A percentile compares a stretch with the other conserved stretches of the same genome.
These are phyloP conservation scores for Dendroctonus valens DNA, from an alignment of 1,140 invertebrate species.

Conservation along the genomic window DNA sequence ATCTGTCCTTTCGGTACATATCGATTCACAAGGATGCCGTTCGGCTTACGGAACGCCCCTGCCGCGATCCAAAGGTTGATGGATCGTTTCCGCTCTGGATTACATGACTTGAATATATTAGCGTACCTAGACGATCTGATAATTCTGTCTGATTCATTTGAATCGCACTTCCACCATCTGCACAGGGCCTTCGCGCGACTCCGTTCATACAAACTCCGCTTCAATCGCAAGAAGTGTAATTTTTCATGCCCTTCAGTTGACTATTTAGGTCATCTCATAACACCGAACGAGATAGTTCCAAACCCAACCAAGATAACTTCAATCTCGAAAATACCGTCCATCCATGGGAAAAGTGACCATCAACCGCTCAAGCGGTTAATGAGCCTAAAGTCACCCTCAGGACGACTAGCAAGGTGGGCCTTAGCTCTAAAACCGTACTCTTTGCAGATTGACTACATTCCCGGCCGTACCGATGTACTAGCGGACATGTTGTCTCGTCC, in stretches of 20 bases:
- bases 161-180: neutral
- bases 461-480: constrained; percentile 26
- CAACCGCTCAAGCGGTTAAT: constrained; percentile 54
- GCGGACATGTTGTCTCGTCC: constrained; percentile 31
- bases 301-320: constrained; percentile 26
- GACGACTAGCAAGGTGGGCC: constrained; percentile 52
- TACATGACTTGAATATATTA: neutral
- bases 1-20: constrained; percentile 43
- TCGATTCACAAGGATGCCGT: constrained; percentile 39
- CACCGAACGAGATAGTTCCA: constrained; percentile 24
- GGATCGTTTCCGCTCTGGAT: constrained; percentile 35
- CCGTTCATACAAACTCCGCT: neutral
- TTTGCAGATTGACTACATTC: constrained; percentile 28
- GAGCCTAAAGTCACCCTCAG: constrained; percentile 49
- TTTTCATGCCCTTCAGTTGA: neutral
- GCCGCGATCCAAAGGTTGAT: constrained; percentile 46
- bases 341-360: constrained; percentile 50
- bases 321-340: neutral
- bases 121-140: constrained; percentile 17
- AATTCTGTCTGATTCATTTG: constrained; percentile 7
- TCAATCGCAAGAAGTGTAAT: constrained; percentile 4
- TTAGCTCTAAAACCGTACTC: constrained; percentile 28
- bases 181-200: neutral
- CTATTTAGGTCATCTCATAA: constrained; percentile 31
- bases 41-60: constrained; percentile 43